phyloP scores from a whole-genome alignment of 2,113 vertebrate genomes.

The Mellivora capensis region DNA sequence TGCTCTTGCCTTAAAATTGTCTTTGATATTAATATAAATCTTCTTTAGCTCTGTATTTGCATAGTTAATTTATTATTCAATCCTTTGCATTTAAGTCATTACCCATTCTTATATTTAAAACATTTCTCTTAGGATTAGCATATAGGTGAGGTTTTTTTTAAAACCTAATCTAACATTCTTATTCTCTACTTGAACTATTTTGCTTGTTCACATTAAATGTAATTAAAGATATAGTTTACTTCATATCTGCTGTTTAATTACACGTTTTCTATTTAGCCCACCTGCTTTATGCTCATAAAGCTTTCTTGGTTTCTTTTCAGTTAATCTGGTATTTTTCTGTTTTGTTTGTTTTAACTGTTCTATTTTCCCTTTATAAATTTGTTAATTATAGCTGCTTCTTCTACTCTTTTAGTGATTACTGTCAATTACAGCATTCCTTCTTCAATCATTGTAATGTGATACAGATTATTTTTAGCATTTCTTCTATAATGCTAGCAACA shows the following conservation, averaged over 20 bases:
- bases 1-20: neutral
- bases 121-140: neutral
- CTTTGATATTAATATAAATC: neutral
- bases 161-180: neutral
- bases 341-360: neutral
- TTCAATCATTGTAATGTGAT: neutral
- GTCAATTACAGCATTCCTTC: neutral
- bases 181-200: neutral
- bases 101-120: neutral
- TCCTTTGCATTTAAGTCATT: neutral
- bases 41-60: neutral
- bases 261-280: neutral
- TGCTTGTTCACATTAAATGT: neutral
- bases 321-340: neutral
- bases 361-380: neutral
- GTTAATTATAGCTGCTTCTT: neutral
- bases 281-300: neutral
- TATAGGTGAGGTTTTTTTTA: neutral
- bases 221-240: neutral
- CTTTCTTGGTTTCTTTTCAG: neutral
- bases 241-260: neutral
- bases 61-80: neutral
- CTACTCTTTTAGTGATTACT: neutral
- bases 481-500: neutral
- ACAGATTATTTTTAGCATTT: neutral